These are phyloP conservation scores for Carapus acus DNA, from an alignment of 2,797 vertebrate species.

Conservation along the genomic window DNA sequence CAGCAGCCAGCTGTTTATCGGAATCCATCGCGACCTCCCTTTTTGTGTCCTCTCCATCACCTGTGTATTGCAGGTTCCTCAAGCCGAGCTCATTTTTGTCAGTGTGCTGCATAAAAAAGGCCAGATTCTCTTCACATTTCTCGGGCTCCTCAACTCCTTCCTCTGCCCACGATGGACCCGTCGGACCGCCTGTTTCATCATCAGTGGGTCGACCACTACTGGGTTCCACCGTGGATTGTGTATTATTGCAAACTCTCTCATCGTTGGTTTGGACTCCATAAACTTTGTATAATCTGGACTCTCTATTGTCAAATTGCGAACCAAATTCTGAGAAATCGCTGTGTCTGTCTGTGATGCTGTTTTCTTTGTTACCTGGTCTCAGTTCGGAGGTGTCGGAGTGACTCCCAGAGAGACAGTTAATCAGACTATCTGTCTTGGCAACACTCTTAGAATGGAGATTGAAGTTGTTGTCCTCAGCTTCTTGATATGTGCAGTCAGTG, in stretches of 20 bases:
- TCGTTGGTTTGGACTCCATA: slow-evolving; percentile 50
- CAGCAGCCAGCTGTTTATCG: slow-evolving; percentile 59
- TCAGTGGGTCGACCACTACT: slow-evolving; percentile 22
- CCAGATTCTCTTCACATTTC: slow-evolving; percentile 25
- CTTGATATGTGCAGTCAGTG: slow-evolving; percentile 50
- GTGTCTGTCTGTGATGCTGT: slow-evolving; percentile 29
- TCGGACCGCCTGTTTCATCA: slow-evolving; percentile 30
- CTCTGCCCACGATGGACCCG: slow-evolving; percentile 47
- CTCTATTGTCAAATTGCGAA: slow-evolving; percentile 35
- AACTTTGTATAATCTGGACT: slow-evolving; percentile 58
- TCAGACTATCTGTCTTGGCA: slow-evolving; percentile 48
- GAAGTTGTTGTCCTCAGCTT: slow-evolving; percentile 49
- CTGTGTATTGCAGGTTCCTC: slow-evolving; percentile 63
- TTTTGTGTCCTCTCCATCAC: slow-evolving; percentile 47
- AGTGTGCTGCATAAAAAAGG: slow-evolving; percentile 38
- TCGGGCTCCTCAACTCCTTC: slow-evolving; percentile 30
- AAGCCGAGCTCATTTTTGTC: slow-evolving; percentile 72
- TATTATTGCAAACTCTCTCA: slow-evolving; percentile 22
- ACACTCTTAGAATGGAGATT: slow-evolving; percentile 45
- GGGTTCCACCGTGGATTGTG: slow-evolving; percentile 17
- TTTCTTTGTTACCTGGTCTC: slow-evolving; percentile 40
- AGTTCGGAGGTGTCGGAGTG: slow-evolving; percentile 39
- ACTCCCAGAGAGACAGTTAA: slow-evolving; percentile 34
- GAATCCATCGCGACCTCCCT: slow-evolving; percentile 47
- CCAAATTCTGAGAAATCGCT: slow-evolving; percentile 32